Evolutionary conservation across 2,888 invertebrate genomes (phyloP).

Genomic region (Atethmia centrago): DNA sequence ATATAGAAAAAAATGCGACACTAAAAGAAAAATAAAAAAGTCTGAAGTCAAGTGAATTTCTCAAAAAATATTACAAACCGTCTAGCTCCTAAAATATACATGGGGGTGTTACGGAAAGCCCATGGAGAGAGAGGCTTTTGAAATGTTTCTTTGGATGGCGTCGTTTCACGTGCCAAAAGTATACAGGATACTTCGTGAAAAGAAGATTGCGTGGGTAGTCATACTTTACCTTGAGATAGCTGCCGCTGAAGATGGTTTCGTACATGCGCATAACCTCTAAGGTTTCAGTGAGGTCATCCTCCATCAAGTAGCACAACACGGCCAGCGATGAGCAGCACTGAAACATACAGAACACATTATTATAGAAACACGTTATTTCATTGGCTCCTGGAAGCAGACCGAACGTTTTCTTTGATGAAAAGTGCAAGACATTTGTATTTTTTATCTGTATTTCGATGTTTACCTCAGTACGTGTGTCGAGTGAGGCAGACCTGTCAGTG

Average conservation of each 20-base stretch:
- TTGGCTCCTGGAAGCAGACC: no score
- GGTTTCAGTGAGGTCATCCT: constrained; percentile 94
- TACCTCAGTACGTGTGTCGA: constrained; percentile 94
- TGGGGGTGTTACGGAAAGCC: no score
- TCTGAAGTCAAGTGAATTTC: no score
- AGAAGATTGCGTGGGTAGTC: not conserved
- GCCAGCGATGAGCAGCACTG: constrained; percentile 96
- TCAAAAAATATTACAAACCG: no score
- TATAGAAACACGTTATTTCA: not conserved
- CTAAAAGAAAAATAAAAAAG: no score
- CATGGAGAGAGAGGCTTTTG: not conserved
- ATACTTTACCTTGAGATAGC: constrained; percentile 92
- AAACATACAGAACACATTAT: constrained; percentile 61
- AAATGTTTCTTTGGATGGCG: not conserved
- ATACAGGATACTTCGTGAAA: not conserved
- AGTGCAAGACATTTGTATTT: not conserved
- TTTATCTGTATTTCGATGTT: constrained; percentile 15
- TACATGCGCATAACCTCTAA: constrained; percentile 94
- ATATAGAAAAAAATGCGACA: no score
- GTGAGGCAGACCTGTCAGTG: constrained; percentile 93
- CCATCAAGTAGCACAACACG: constrained; percentile 95
- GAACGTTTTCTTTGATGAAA: not conserved
- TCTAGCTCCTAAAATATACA: no score
- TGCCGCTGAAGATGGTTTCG: constrained; percentile 94
- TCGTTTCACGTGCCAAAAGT: not conserved